These are phyloP conservation scores for Nymphicus hollandicus DNA, from an alignment of 2,113 vertebrate genomes.

Conservation along the genomic window DNA sequence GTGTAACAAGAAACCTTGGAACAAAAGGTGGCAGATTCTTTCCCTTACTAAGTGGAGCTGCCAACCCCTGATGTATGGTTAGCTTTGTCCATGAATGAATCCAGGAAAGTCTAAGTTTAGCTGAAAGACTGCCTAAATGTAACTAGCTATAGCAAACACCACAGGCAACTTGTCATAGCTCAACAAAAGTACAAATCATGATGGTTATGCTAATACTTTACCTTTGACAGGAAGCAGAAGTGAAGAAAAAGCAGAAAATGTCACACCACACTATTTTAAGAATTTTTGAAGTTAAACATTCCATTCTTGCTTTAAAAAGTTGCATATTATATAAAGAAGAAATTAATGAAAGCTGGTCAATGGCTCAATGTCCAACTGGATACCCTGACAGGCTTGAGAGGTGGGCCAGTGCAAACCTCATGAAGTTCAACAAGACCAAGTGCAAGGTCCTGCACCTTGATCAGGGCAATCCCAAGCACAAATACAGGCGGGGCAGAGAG, in stretches of 20 bases:
- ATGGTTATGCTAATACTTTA: neutral
- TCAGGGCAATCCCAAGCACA: neutral
- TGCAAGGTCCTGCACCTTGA: neutral
- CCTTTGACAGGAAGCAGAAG: neutral
- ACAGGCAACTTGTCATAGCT: neutral
- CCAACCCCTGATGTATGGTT: neutral
- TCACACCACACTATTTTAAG: neutral
- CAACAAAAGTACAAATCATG: neutral
- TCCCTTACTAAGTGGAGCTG: neutral
- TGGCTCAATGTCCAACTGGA: neutral
- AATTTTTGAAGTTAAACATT: neutral
- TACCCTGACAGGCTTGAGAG: neutral
- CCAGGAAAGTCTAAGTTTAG: neutral
- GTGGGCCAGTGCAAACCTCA: neutral
- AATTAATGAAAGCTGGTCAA: neutral
- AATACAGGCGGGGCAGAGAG: neutral
- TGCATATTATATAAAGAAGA: neutral
- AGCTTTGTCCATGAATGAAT: neutral
- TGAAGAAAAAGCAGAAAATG: neutral
- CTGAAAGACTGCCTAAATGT: neutral
- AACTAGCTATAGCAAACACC: neutral
- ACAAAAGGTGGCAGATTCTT: neutral
- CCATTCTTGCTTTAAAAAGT: neutral
- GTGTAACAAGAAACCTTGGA: neutral
- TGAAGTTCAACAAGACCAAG: neutral